Evolutionary conservation across 2,113 vertebrate species (phyloP).

Genomic region (Scomber colias): DNA sequence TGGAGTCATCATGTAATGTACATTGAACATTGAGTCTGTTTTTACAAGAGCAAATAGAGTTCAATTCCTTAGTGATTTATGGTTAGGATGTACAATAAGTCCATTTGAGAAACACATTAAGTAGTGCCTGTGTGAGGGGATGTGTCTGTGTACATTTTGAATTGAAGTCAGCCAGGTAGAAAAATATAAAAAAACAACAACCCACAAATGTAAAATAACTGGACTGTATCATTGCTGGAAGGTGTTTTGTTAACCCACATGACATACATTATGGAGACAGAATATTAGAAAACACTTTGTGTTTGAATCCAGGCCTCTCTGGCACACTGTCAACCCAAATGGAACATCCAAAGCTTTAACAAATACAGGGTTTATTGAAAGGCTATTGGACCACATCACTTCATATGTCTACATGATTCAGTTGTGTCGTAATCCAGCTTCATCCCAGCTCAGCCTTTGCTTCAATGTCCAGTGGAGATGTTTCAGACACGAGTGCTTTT

Average conservation of each 20-base stretch:
- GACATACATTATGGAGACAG: no score
- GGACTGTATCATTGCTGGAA: background rate
- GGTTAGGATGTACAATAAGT: background rate
- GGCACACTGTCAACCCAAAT: no score
- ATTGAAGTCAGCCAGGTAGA: background rate
- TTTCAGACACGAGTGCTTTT: no score
- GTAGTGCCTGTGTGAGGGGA: background rate
- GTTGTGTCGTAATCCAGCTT: no score
- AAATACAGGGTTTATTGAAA: background rate
- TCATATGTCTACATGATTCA: no score
- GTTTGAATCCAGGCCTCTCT: no score
- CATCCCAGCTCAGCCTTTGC: no score
- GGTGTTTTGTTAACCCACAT: no score
- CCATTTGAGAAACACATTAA: background rate
- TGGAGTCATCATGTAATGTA: background rate
- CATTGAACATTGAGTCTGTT: background rate
- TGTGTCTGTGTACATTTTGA: background rate
- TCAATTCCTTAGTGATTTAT: background rate
- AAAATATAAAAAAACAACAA: background rate
- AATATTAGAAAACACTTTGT: no score
- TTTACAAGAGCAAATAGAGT: conserved; percentile 3
- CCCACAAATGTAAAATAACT: background rate
- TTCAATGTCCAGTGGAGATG: no score
- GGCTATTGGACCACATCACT: no score
- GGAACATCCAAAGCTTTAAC: background rate